Evolutionary conservation across 2,113 vertebrate species (phyloP).

Genomic region (Cheirogaleus medius): DNA sequence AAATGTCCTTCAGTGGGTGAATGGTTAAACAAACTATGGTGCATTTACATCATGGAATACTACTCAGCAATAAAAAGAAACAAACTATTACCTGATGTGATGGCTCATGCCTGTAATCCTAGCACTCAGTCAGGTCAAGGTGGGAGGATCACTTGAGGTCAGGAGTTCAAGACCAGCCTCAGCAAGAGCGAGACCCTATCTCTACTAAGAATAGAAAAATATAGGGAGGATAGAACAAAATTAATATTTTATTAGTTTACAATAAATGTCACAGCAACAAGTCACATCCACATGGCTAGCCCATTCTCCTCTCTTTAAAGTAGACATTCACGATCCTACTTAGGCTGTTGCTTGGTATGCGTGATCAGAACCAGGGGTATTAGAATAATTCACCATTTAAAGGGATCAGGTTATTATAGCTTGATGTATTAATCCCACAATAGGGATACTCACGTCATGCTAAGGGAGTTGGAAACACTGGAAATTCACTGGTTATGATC

Average conservation of each 20-base stretch:
- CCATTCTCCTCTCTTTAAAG: background rate
- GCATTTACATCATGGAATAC: background rate
- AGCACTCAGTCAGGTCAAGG: too few relatives aligned
- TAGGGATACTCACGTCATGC: background rate
- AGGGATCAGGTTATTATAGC: background rate
- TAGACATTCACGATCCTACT: background rate
- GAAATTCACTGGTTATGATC: background rate
- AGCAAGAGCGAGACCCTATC: too few relatives aligned
- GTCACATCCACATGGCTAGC: background rate
- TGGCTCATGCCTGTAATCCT: too few relatives aligned
- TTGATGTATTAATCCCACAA: background rate
- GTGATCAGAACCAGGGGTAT: background rate
- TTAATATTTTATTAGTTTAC: background rate
- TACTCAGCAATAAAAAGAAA: background rate
- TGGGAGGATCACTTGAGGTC: too few relatives aligned
- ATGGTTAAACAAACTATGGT: background rate
- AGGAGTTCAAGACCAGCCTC: too few relatives aligned
- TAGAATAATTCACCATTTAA: constrained; percentile 29
- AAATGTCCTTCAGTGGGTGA: background rate
- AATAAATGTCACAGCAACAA: background rate
- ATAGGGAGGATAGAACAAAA: background rate
- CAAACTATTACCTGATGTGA: too few relatives aligned
- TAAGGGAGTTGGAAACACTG: background rate
- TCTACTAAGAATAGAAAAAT: background rate
- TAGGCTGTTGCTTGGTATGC: background rate